Evolutionary conservation across 1,140 invertebrate species (phyloP).

Genomic region (Caenorhabditis tropicalis): DNA sequence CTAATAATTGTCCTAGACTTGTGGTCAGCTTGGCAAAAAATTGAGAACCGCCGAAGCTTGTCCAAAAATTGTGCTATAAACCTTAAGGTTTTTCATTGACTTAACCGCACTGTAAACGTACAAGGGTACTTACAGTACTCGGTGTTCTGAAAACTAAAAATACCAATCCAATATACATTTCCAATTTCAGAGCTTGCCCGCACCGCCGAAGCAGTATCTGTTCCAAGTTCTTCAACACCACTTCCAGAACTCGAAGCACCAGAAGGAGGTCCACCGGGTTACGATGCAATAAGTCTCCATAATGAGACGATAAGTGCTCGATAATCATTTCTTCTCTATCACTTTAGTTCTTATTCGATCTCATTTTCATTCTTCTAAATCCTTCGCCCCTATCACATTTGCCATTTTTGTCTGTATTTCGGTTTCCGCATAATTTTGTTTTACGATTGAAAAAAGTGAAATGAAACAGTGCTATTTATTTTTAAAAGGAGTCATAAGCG

Average conservation of each 20-base stretch:
- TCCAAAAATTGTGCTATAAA: too few species aligned
- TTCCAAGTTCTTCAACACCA: neutral
- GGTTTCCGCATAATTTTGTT: neutral
- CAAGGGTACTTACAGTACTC: too few species aligned
- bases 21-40: too few species aligned
- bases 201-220: neutral
- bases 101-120: too few species aligned
- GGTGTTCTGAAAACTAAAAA: too few species aligned
- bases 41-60: too few species aligned
- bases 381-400: neutral
- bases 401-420: neutral
- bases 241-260: conserved; percentile 25
- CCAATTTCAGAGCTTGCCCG: neutral
- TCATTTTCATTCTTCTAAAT: neutral
- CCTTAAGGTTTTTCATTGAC: too few species aligned
- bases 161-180: too few species aligned
- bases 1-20: too few species aligned
- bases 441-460: neutral
- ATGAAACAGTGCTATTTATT: neutral
- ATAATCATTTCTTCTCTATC: neutral
- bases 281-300: conserved; percentile 22
- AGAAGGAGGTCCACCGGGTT: conserved; percentile 22
- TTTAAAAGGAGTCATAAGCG: neutral
- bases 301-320: conserved; percentile 12
- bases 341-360: neutral